Percentiles rank a stretch among this genome's conserved stretches.
Evolutionary conservation across 2,888 invertebrate genomes (phyloP).

Genomic region (Trachelus iudaicus): DNA sequence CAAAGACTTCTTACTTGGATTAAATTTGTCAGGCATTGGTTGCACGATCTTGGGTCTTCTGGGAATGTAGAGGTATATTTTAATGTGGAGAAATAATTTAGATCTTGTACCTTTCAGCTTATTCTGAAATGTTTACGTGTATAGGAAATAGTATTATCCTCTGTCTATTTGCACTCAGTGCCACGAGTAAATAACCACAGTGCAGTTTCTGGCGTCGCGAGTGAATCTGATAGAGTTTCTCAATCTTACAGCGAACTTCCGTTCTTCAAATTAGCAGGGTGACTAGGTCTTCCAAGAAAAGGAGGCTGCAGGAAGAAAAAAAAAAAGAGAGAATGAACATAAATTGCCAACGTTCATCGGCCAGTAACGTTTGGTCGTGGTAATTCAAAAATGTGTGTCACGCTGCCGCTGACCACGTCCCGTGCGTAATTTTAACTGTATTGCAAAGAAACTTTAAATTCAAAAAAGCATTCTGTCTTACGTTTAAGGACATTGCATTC

Average conservation of each 20-base stretch:
- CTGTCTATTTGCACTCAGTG: not conserved
- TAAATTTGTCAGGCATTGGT: not conserved
- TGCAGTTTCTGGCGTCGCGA: not conserved
- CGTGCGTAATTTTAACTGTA: not conserved
- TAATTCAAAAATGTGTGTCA: not conserved
- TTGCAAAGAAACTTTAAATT: too few species aligned
- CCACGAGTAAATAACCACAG: not conserved
- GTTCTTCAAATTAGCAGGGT: not conserved
- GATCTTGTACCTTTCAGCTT: not conserved
- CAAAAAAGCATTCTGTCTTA: too few species aligned
- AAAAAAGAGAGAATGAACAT: not conserved
- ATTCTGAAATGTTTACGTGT: not conserved
- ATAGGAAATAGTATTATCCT: not conserved
- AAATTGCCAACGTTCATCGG: not conserved
- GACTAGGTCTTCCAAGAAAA: not conserved
- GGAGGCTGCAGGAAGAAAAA: not conserved
- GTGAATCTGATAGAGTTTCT: not conserved
- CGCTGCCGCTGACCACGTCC: not conserved
- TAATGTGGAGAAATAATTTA: not conserved
- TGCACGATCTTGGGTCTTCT: too few species aligned
- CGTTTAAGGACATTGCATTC: too few species aligned
- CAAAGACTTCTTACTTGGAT: not conserved
- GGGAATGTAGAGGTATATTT: too few species aligned
- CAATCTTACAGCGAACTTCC: not conserved
- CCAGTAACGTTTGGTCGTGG: not conserved